Evolutionary conservation across 2,888 invertebrate genomes (phyloP).

Genomic region (Nomada goodeniana): DNA sequence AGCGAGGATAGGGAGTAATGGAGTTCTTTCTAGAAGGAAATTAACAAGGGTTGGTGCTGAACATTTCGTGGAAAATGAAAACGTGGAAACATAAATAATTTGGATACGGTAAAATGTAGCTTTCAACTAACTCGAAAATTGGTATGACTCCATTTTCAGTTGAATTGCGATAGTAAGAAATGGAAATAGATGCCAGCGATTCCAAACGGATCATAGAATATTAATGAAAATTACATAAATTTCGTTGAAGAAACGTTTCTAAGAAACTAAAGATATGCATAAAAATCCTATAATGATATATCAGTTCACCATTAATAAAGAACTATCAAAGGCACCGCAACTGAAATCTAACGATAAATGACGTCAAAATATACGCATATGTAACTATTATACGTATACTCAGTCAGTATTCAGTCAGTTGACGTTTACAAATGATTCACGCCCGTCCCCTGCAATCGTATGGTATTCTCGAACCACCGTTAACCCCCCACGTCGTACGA

Average conservation of each 20-base stretch:
- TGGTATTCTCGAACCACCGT: conserved; percentile 28
- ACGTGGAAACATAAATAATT: too few relatives aligned
- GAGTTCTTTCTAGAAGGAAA: neutral
- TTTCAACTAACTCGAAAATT: too few relatives aligned
- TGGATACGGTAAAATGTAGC: too few relatives aligned
- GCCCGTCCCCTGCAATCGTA: conserved; percentile 11
- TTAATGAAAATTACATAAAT: too few relatives aligned
- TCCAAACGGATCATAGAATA: too few relatives aligned
- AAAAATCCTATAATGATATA: too few relatives aligned
- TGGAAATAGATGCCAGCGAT: too few relatives aligned
- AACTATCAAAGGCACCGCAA: neutral
- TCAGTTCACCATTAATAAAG: neutral
- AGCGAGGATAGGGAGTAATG: neutral
- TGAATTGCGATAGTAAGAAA: too few relatives aligned
- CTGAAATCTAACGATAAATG: neutral
- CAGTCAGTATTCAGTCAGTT: conserved; percentile 27
- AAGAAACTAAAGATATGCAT: too few relatives aligned
- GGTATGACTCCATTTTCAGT: too few relatives aligned
- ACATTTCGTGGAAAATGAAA: neutral
- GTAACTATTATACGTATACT: neutral
- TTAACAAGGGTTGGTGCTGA: neutral
- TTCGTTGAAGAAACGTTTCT: too few relatives aligned
- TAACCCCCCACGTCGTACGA: conserved; percentile 11
- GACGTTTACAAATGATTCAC: conserved; percentile 27
- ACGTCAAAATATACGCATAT: neutral